phyloP scores from a whole-genome alignment of 2,888 invertebrate species.

The Galerucella pusilla region DNA sequence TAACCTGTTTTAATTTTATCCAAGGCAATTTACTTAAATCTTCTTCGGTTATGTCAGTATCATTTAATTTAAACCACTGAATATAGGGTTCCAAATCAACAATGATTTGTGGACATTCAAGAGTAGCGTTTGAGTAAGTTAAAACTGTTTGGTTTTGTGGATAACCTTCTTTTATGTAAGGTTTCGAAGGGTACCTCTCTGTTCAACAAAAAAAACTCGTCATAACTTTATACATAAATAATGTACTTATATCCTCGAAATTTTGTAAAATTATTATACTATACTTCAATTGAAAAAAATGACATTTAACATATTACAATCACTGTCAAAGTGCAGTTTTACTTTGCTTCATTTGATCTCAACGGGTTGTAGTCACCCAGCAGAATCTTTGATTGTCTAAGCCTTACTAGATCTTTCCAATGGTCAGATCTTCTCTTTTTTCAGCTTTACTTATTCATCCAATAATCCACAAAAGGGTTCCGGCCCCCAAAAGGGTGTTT shows the following conservation, averaged over 20 bases:
- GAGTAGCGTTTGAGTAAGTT: slow-evolving; percentile 76
- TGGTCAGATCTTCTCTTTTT: no score
- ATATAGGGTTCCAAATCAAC: slow-evolving; percentile 87
- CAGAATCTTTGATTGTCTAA: no score
- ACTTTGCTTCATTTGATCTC: no score
- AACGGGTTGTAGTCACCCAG: no score
- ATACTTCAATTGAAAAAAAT: no score
- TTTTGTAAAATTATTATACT: not conserved
- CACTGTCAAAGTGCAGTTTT: no score
- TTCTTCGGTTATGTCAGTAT: slow-evolving; percentile 42
- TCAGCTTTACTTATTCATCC: no score
- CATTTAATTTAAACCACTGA: slow-evolving; percentile 76
- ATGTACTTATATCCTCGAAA: not conserved
- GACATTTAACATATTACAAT: no score
- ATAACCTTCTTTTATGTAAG: slow-evolving; percentile 83
- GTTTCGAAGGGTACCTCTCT: slow-evolving; percentile 88
- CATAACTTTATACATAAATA: not conserved
- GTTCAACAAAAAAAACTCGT: slow-evolving; percentile 48
- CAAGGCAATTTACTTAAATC: slow-evolving; percentile 59
- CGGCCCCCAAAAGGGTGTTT: no score
- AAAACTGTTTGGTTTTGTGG: slow-evolving; percentile 84
- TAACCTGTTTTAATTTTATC: slow-evolving; percentile 63
- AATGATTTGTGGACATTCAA: slow-evolving; percentile 81
- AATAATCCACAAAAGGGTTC: no score
- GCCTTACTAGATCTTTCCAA: no score